These are phyloP conservation scores for Condylostylus longicornis DNA, from an alignment of 1,140 invertebrate species.

Conservation along the genomic window DNA sequence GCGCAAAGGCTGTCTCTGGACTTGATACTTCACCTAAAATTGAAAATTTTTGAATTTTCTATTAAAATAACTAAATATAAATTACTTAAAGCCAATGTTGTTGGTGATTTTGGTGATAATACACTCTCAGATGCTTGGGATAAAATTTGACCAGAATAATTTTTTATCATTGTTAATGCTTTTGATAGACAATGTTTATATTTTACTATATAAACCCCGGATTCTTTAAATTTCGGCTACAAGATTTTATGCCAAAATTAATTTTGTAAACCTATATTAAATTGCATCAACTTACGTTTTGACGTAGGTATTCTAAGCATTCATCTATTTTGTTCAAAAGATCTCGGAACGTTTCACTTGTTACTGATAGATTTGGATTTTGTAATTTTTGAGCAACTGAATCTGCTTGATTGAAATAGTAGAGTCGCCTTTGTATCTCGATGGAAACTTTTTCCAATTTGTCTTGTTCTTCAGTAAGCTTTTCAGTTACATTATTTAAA, in stretches of 20 bases:
- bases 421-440: conserved; percentile 62
- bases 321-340: conserved; percentile 73
- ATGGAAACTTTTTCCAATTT: conserved; percentile 62
- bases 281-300: conserved; percentile 53
- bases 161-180: conserved; percentile 61
- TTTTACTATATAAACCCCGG: conserved; percentile 50
- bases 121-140: conserved; percentile 64
- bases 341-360: conserved; percentile 66
- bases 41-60: neutral
- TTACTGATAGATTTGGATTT: conserved; percentile 62
- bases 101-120: conserved; percentile 31
- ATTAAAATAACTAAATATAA: no score
- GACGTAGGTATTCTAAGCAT: conserved; percentile 70
- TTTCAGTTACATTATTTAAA: conserved; percentile 76
- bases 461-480: conserved; percentile 73
- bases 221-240: conserved; percentile 56
- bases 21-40: neutral
- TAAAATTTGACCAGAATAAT: conserved; percentile 56
- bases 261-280: conserved; percentile 4
- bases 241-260: conserved; percentile 9
- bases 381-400: conserved; percentile 61
- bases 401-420: conserved; percentile 76
- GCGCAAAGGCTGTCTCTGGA: conserved; percentile 67
- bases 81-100: conserved; percentile 30
- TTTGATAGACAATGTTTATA: conserved; percentile 66